Base-by-base conservation (phyloP, 1,140 invertebrate species). In the Zeugodacus cucurbitae region DNA sequence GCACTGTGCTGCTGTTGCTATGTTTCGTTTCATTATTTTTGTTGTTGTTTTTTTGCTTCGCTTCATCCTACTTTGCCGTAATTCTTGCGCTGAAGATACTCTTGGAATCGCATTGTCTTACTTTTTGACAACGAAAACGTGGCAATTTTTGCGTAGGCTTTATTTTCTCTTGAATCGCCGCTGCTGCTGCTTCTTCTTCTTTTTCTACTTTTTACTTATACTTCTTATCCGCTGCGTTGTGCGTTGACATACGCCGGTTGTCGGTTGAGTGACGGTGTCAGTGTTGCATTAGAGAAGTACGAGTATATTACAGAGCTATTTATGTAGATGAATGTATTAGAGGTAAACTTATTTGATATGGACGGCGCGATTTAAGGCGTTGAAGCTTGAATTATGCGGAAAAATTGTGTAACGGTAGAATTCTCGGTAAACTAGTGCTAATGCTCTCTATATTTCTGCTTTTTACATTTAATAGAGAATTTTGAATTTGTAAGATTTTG, bases 91-190 rank as follows among this genome's bases (percentile, higher is more conserved):
- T 41, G 10, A 22, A 74, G 17, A 74, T 34, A 8, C 6, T 41
- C 37, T 20, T 74, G 70, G 7, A 44, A 29, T 44, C 22, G 74
- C 44, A 48, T 82, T 48, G 74, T 82, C 41, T 82, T 82, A 82
- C 11, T 82, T 48, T 82, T 82, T 82, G 74, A 82, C 44, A 82
- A 82, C 74, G 44, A 54, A 82, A 82, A 82, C 41, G 41, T 82
- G 44, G n/a, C 26, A 82, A 82, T 41, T 82, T 82, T 82, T n/a
- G 34, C 74, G 37, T 82, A 82, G 74, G 74, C 74, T 82, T 82
- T 82, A 8, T 7, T 74, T 41, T 7, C n/a, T 22, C 37, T 44
- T 20, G 29, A 74, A 44, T 44, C 3, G 17, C 34, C 5, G 11
- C 10, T 14, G 10, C n/a, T 62, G 22, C 58, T 62, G 3, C 58